phyloP scores from a whole-genome alignment of 2,888 invertebrate genomes.

The Gymnosoma rotundatum region DNA sequence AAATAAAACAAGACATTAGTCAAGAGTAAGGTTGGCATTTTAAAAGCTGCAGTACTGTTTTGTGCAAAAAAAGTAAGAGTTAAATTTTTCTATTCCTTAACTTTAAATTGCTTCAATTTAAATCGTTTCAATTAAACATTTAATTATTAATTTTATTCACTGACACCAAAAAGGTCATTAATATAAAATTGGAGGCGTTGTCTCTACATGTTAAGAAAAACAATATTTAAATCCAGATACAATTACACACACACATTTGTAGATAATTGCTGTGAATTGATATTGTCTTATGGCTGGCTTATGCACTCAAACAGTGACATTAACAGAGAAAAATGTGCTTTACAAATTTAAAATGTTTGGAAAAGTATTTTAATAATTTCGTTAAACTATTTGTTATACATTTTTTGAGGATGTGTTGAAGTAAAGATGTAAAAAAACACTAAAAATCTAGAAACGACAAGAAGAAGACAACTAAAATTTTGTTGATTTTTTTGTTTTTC shows the following conservation, averaged over 20 bases:
- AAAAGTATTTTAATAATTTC: neutral
- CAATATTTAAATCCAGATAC: slow-evolving; percentile 13
- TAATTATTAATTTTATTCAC: slow-evolving; percentile 22
- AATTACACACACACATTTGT: neutral
- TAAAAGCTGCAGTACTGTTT: neutral
- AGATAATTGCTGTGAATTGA: slow-evolving; percentile 15
- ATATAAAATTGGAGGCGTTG: slow-evolving; percentile 66
- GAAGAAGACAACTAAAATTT: neutral
- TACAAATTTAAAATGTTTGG: neutral
- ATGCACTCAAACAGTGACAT: neutral
- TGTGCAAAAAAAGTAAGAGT: neutral
- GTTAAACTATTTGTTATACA: neutral
- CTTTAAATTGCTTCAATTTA: neutral
- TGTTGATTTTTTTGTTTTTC: neutral
- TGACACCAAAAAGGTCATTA: slow-evolving; percentile 21
- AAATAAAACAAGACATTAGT: too few relatives aligned
- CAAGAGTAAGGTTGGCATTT: too few relatives aligned
- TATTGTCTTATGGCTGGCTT: neutral
- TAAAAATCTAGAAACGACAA: neutral
- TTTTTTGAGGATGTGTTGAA: too few relatives aligned
- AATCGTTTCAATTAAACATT: neutral
- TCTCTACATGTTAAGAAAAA: slow-evolving; percentile 24
- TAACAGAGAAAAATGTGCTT: neutral
- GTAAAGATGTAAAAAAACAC: neutral
- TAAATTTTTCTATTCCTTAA: too few relatives aligned